Evolutionary conservation across 2,113 vertebrate genomes (phyloP), one percentile per base, ranked within the genome.

Genomic region (Indri indri): DNA sequence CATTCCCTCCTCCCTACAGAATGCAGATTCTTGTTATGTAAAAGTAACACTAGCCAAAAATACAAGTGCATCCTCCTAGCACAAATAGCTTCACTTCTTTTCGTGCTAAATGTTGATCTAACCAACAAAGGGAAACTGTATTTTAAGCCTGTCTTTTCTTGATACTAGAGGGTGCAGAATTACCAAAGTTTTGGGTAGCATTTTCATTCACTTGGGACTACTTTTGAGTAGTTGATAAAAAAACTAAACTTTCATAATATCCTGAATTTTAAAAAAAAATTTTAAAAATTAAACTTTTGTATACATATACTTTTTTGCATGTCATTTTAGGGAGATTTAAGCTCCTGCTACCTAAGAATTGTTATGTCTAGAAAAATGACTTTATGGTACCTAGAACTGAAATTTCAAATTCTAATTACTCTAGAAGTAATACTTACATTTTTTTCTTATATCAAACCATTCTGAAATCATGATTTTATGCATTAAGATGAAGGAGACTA

Each of bases 151-250:
- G 0, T 83, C 20, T 80, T 2, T 76, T 88, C 34, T 81, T 88
- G 13, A 18, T 74, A 14, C 8, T 79, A n/a, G 11, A 77, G 3
- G 73, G 9, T 42, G 3, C 40, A 52, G 65, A 88, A 88, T 81
- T 54, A 86, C 68, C 25, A 40, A 14, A 83, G 70, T 79, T 83
- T 91, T 27, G 5, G 50, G 50, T 27, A 37, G 7, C 34, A 25
- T 57, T 97, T 85, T 52, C 85, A 84, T 66, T 88, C 65, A 47
- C 63, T 95, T 23, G 27, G 20, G 54, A 92, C 47, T 86, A 42
- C 57, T 27, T 95, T 73, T 82, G 61, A 94, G 25, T 81, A 59
- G 17, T 61, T 86, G 52, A 66, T 88, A 6, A 54, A 17, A 52
- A 54, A 65, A 52, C 71, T 45, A 34, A 47, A 47, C 1, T 14